A percentile compares a stretch with the other conserved stretches of the same genome.
Evolutionary conservation across 2,888 invertebrate species (phyloP).

Genomic region (Oegoconia quadripuncta): DNA sequence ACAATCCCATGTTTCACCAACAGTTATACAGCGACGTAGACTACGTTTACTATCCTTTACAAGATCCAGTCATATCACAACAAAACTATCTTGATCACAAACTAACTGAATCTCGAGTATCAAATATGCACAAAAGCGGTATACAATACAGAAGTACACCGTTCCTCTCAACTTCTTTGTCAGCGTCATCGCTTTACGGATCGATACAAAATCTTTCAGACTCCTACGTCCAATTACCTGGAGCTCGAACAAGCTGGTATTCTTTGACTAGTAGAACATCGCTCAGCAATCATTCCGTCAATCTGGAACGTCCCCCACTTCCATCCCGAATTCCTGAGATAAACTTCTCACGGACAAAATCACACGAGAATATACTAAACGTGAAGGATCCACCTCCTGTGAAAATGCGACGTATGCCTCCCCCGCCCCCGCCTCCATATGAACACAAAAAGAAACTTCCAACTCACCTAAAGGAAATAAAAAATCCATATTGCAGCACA

Average conservation of each 20-base stretch:
- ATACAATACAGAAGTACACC: slow-evolving; percentile 91
- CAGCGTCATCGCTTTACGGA: slow-evolving; percentile 85
- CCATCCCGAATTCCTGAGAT: slow-evolving; percentile 75
- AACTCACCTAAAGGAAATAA: slow-evolving; percentile 67
- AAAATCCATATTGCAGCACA: slow-evolving; percentile 37
- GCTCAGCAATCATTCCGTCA: slow-evolving; percentile 80
- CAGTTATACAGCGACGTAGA: slow-evolving; percentile 95
- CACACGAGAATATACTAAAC: slow-evolving; percentile 89
- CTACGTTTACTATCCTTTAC: slow-evolving; percentile 93
- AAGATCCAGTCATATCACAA: slow-evolving; percentile 93
- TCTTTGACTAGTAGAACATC: slow-evolving; percentile 79
- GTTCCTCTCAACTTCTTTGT: slow-evolving; percentile 84
- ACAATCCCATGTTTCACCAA: slow-evolving; percentile 92
- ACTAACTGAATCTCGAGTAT: slow-evolving; percentile 84
- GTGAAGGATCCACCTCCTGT: slow-evolving; percentile 71
- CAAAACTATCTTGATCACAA: slow-evolving; percentile 95
- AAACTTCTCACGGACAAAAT: slow-evolving; percentile 84
- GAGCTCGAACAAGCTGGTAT: slow-evolving; percentile 81
- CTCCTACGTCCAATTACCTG: slow-evolving; percentile 84
- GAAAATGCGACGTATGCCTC: slow-evolving; percentile 76
- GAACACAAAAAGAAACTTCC: slow-evolving; percentile 76
- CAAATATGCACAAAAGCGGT: slow-evolving; percentile 83
- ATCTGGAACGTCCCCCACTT: slow-evolving; percentile 84
- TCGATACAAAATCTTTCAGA: slow-evolving; percentile 90
- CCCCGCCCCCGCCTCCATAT: slow-evolving; percentile 75